A percentile compares a stretch with the other conserved stretches of the same genome.
Conservation (phyloP, 1,140 invertebrate species). For the Drosophila yakuba region DNA sequence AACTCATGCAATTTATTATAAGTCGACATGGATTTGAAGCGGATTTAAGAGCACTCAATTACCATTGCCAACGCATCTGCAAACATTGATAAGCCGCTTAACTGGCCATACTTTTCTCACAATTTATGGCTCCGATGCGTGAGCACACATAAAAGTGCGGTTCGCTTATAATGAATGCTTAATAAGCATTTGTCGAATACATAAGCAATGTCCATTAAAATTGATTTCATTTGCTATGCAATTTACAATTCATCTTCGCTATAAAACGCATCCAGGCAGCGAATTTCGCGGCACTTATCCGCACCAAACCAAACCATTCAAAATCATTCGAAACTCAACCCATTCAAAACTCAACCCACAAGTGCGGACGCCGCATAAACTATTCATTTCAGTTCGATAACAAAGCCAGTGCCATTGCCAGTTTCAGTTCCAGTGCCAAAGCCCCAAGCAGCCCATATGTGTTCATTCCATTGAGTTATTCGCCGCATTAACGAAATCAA, state of each 20-base stretch:
- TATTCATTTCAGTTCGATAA: conserved; percentile 65
- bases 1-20: conserved; percentile 9
- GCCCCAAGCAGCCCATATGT: conserved; percentile 54
- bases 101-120: conserved; percentile 49
- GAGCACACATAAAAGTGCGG: conserved; percentile 29
- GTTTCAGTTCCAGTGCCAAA: conserved; percentile 24
- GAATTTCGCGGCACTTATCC: conserved; percentile 44
- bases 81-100: conserved; percentile 64
- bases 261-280: conserved; percentile 43
- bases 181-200: conserved; percentile 57
- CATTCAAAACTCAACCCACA: conserved; percentile 9
- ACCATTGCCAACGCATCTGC: conserved; percentile 30
- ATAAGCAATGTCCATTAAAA: conserved; percentile 66
- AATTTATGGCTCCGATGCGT: conserved; percentile 39
- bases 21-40: conserved; percentile 33
- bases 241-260: conserved; percentile 60
- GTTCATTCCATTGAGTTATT: conserved; percentile 54
- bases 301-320: not conserved
- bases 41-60: conserved; percentile 50
- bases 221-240: conserved; percentile 58
- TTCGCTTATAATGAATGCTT: conserved; percentile 56
- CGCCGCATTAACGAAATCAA: conserved; percentile 71
- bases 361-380: conserved; percentile 45
- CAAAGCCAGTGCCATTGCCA: conserved; percentile 40
- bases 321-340: not conserved